A percentile compares a stretch with the other conserved stretches of the same genome.
Evolutionary conservation across 2,113 vertebrate species (phyloP).

Genomic region (Chaetorhynchus papuensis): DNA sequence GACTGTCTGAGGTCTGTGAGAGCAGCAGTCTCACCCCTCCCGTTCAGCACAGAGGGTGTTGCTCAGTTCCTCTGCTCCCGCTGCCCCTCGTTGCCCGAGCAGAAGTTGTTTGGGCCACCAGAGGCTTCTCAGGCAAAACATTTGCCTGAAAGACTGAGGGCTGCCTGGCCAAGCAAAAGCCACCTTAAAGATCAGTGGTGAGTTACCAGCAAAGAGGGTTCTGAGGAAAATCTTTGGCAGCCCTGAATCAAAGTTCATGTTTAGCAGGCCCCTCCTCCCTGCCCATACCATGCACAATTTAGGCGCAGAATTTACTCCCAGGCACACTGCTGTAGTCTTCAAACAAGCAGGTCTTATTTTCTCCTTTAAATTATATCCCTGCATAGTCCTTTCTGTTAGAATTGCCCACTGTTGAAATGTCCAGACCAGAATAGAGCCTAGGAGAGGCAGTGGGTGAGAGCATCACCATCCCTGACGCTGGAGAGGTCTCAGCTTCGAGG

Average conservation of each 20-base stretch:
- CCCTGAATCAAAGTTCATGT: not conserved
- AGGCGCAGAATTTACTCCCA: not conserved
- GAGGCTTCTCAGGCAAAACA: not conserved
- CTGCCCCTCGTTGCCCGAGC: not conserved
- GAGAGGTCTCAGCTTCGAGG: not conserved
- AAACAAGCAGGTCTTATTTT: not conserved
- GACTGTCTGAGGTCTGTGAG: not conserved
- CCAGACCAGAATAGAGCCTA: not conserved
- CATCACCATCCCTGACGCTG: not conserved
- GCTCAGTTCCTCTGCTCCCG: not conserved
- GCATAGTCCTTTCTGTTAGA: not conserved
- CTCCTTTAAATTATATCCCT: not conserved
- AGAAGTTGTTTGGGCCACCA: not conserved
- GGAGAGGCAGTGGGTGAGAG: fast-evolving
- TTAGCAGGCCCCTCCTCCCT: not conserved
- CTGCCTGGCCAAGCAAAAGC: not conserved
- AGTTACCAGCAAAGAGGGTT: not conserved
- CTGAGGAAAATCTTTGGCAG: not conserved
- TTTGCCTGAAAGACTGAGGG: not conserved
- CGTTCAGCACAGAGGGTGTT: not conserved
- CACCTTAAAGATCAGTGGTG: not conserved
- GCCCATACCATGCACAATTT: not conserved
- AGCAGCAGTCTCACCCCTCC: not conserved
- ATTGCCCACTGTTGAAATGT: not conserved
- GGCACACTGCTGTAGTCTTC: not conserved